A percentile compares a stretch with the other conserved stretches of the same genome.
Conservation (phyloP, 2,113 vertebrate genomes). For the Melanocharis versteri region DNA sequence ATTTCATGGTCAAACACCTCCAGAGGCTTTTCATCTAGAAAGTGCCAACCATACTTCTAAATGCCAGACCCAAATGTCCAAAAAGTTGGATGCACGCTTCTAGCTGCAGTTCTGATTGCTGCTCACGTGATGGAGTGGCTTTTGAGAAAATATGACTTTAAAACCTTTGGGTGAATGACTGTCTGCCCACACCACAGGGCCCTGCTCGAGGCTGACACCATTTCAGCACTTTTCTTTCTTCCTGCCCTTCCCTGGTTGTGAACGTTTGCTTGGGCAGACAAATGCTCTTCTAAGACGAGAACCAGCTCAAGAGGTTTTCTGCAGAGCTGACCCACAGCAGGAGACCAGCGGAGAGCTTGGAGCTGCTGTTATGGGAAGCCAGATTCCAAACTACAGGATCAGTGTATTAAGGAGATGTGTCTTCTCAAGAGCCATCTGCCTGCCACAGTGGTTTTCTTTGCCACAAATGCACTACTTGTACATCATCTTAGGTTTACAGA, state of each 20-base stretch:
- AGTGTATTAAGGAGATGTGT: accelerated
- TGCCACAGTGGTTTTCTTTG: not conserved
- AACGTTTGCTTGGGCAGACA: not conserved
- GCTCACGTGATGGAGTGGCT: not conserved
- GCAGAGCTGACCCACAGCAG: not conserved
- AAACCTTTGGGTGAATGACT: not conserved
- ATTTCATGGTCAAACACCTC: not conserved
- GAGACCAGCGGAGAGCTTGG: accelerated
- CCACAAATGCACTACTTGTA: not conserved
- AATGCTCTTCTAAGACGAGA: not conserved
- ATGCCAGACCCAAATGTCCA: not conserved
- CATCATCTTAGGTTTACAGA: not conserved
- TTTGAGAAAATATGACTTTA: accelerated
- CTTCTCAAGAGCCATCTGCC: accelerated
- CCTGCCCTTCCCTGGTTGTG: accelerated
- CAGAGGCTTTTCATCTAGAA: not conserved
- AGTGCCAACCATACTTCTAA: not conserved
- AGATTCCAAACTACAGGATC: not conserved
- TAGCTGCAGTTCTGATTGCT: accelerated
- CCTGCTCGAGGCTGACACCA: not conserved
- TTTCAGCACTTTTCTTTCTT: not conserved
- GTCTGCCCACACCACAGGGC: accelerated
- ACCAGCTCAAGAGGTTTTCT: not conserved
- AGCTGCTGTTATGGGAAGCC: not conserved
- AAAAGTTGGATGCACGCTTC: not conserved